phyloP scores from a whole-genome alignment of 2,797 vertebrate genomes.

The Myotis daubentonii region DNA sequence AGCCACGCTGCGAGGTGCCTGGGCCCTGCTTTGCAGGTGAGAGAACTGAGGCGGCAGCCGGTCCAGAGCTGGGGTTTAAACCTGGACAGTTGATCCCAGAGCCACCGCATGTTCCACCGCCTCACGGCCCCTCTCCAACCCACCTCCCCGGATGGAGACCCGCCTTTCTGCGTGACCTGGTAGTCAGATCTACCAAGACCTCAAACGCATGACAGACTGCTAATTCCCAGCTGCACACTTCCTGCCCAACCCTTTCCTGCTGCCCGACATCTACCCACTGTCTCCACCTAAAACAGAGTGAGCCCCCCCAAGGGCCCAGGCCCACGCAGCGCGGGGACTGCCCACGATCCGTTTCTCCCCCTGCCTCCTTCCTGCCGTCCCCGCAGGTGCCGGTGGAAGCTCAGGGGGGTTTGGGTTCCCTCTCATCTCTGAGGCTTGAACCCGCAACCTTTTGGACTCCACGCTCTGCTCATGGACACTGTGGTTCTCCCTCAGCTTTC shows the following conservation, averaged over 20 bases:
- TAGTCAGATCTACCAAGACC: neutral
- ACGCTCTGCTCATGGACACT: fast-evolving
- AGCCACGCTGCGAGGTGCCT: fast-evolving
- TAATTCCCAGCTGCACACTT: neutral
- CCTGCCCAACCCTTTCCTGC: too few relatives aligned
- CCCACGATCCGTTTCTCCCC: fast-evolving
- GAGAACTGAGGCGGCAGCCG: neutral
- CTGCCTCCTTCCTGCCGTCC: too few relatives aligned
- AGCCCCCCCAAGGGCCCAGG: too few relatives aligned
- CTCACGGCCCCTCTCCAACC: neutral
- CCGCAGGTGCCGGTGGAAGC: fast-evolving
- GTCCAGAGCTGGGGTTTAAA: neutral
- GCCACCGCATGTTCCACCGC: fast-evolving
- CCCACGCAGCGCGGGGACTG: neutral
- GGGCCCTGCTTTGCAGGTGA: fast-evolving
- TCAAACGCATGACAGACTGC: fast-evolving
- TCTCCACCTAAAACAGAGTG: neutral
- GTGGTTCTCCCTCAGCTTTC: neutral
- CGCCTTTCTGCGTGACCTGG: neutral
- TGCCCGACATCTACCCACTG: too few relatives aligned
- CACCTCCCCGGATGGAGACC: fast-evolving
- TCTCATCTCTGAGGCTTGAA: neutral
- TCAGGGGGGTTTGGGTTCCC: neutral
- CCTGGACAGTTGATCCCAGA: too few relatives aligned
- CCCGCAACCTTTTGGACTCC: too few relatives aligned